Base-by-base conservation (phyloP, 2,797 vertebrate genomes). In the Anabacerthia variegaticeps region DNA sequence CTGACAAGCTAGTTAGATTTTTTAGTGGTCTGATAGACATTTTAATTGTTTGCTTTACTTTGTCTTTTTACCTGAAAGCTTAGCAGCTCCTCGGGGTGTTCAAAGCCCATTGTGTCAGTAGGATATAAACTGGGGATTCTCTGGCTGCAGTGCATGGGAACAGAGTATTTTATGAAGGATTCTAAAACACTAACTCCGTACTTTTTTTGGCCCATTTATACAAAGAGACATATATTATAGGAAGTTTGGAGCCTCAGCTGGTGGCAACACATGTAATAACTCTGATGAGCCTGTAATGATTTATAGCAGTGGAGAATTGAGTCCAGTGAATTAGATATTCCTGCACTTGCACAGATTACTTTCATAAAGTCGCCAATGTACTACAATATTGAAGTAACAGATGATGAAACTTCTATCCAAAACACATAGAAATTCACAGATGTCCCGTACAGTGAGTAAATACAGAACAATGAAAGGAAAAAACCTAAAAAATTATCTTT, bases 251-350 rank as follows among this genome's bases (percentile, higher is more conserved):
- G 67, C 43, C 69, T 88, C 77, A 73, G 80, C 32, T 84, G 74
- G 77, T 87, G 77, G 90, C 63, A 92, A 84, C 48, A 39, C 23
- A n/a, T 56, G 37, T n/a, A 89, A 34, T 66, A 77, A 92, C 39
- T 74, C 73, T 88, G 95, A 94, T 86, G 90, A 94, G 63, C 77
- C 84, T 93, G 56, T 54, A 49, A 32, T 76, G 88, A 92, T 96
- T 85, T 95, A 61, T 79, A 73, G 58, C 44, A 56, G 78, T 27
- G 48, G 55, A 91, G 88, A 62, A 73, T 28, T 0, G 5, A 81
- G 66, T 28, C 52, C 52, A 82, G 74, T 79, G 71, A 78, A 89
- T 93, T 58, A 83, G 82, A 86, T 93, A 88, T 75, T 90, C 88
- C 84, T 92, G 36, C 77, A 81, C 4, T 9, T 75, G 63, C 62